Conservation (phyloP, 2,797 vertebrate genomes). For the Micrastur ruficollis region DNA sequence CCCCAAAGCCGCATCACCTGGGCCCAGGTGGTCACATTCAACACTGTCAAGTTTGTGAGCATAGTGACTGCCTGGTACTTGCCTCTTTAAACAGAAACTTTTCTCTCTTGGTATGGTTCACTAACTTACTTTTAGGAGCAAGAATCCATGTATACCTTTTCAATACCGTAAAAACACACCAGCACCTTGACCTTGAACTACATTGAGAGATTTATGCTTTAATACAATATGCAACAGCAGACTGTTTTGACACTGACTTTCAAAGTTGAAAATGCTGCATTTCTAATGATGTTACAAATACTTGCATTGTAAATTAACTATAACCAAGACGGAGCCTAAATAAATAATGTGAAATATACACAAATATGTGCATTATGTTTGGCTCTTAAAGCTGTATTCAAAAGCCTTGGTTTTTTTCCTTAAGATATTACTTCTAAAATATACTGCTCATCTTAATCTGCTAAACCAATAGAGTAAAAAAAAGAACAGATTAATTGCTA, state of each 20-base stretch:
- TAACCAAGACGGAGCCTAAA: background rate
- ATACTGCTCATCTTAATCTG: background rate
- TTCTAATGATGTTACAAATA: background rate
- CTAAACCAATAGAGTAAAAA: background rate
- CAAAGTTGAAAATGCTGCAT: background rate
- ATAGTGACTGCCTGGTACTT: background rate
- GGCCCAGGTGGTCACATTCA: background rate
- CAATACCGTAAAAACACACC: background rate
- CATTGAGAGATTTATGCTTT: background rate
- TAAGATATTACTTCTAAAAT: background rate
- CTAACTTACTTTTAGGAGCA: background rate
- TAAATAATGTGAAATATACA: background rate
- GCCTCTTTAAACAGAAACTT: background rate
- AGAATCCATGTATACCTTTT: background rate
- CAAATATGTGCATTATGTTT: background rate
- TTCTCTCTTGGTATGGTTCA: background rate
- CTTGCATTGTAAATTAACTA: background rate
- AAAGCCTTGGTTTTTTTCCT: background rate
- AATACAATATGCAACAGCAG: rapidly evolving
- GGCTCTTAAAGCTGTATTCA: background rate
- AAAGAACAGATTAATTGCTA: background rate
- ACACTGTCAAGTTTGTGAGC: background rate
- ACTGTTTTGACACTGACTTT: background rate
- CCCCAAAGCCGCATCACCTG: rapidly evolving
- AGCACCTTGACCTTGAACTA: background rate